Evolutionary conservation across 2,113 vertebrate genomes (phyloP).

Genomic region (Setophaga kirtlandii): DNA sequence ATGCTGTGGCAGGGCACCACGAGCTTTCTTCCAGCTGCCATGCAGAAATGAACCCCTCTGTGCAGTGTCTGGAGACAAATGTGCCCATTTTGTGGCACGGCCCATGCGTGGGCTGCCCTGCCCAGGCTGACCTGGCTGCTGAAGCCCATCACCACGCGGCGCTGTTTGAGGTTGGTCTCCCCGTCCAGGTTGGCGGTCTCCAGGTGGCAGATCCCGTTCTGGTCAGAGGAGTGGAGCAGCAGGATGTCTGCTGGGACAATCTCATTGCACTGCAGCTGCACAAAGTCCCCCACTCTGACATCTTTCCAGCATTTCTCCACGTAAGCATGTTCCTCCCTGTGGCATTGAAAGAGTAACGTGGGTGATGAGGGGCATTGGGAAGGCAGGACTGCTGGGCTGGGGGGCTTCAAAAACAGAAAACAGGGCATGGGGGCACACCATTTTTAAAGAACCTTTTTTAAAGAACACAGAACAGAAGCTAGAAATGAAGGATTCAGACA

Average conservation of each 20-base stretch:
- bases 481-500: neutral
- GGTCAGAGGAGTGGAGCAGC: conserved; percentile 87
- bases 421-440: accelerated
- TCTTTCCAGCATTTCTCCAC: conserved; percentile 87
- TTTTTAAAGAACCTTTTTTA: neutral
- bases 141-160: conserved; percentile 73
- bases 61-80: too few relatives aligned
- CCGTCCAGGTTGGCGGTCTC: conserved; percentile 92
- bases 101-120: neutral
- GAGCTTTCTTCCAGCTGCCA: neutral
- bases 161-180: conserved; percentile 95
- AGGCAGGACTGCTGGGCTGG: neutral
- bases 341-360: neutral
- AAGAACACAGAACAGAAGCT: neutral
- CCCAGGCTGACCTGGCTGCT: conserved; percentile 60
- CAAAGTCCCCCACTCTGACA: conserved; percentile 90
- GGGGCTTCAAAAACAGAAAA: neutral
- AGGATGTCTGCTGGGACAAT: conserved; percentile 91
- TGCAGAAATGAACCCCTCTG: neutral
- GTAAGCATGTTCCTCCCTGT: conserved; percentile 79
- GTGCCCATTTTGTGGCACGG: too few relatives aligned
- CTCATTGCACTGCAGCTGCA: conserved; percentile 87
- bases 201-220: conserved; percentile 84
- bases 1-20: neutral
- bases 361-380: neutral